Evolutionary conservation across 2,113 vertebrate genomes (phyloP), one percentile per base, ranked within the genome.

Genomic region (Brienomyrus longianalis): DNA sequence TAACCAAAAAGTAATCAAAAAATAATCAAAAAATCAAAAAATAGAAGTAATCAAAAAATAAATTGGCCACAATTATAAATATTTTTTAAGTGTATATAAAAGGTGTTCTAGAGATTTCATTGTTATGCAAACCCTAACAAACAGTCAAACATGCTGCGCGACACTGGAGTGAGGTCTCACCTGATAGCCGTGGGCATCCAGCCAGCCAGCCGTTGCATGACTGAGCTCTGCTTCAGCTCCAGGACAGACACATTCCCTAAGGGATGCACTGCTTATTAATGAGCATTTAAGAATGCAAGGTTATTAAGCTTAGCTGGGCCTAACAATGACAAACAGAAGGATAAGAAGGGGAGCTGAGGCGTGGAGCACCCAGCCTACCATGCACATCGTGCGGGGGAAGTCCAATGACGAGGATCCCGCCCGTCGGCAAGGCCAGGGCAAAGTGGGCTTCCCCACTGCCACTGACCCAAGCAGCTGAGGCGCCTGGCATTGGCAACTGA

Each of bases 151-250:
- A 77, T 1, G 35, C 17, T 48, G 83, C 21, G 10, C 7, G 19
- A 5, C 5, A 23, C 35, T 4, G 23, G 39, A 5, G 8, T 11
- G 23, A 23, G 39, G 17, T 35, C 56, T 47, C 19, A 97, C 97
- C 97, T 96, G 93, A 99, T 98, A 8, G 97, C 97, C 0, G 97
- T 96, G 0, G 98, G 97, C 97, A 99, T 98, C 98, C 98, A 99
- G 17, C 97, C 98, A 0, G 95, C 97, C 27, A 99, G 92, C 27
- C 97, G 94, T 89, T 97, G 96, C 96, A 99, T 96, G 91, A 99
- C 96, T 0, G 98, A 98, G 93, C 96, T 98, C 93, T 98, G 97
- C 83, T 97, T 98, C 93, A 99, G 92, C 88, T 99, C 98, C 95
- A 98, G 91, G 0, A 97, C 21, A 0, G 96, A 95, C 88, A 96